A percentile compares a stretch with the other conserved stretches of the same genome.
Evolutionary conservation across 2,888 invertebrate species (phyloP).

Genomic region (Caenorhabditis sp.): DNA sequence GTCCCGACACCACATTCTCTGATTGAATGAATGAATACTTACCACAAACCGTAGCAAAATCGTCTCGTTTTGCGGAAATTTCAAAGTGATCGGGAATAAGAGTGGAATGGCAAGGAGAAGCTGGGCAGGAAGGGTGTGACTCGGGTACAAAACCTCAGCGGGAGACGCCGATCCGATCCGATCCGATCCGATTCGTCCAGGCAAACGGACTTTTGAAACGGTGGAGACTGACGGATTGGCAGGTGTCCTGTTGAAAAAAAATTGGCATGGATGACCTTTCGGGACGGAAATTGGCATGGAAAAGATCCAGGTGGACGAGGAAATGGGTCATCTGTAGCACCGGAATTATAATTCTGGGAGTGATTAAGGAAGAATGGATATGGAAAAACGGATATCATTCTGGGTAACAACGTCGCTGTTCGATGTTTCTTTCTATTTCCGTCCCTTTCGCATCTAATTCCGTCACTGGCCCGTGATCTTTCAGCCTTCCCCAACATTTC

Average conservation of each 20-base stretch:
- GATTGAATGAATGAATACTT: constrained; percentile 8
- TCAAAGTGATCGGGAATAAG: too few species aligned
- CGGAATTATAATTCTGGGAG: too few species aligned
- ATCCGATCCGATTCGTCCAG: not conserved
- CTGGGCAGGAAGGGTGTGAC: not conserved
- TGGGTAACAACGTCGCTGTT: too few species aligned
- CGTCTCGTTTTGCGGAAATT: too few species aligned
- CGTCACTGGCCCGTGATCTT: not conserved
- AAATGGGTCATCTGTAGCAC: too few species aligned
- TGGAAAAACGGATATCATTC: too few species aligned
- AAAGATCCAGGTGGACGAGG: not conserved
- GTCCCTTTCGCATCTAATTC: not conserved
- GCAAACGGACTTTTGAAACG: not conserved
- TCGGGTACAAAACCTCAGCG: not conserved
- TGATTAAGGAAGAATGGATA: too few species aligned
- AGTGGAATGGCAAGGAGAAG: too few species aligned
- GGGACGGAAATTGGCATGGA: not conserved
- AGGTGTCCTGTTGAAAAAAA: too few species aligned
- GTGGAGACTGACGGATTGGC: too few species aligned
- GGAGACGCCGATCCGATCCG: not conserved
- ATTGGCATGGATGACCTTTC: not conserved
- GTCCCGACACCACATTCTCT: constrained; percentile 22
- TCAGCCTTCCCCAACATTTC: too few species aligned
- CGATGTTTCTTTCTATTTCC: not conserved
- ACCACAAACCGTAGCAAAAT: constrained; percentile 1